Conservation (phyloP, 2,888 invertebrate genomes). For the Dynastes hyllus region DNA sequence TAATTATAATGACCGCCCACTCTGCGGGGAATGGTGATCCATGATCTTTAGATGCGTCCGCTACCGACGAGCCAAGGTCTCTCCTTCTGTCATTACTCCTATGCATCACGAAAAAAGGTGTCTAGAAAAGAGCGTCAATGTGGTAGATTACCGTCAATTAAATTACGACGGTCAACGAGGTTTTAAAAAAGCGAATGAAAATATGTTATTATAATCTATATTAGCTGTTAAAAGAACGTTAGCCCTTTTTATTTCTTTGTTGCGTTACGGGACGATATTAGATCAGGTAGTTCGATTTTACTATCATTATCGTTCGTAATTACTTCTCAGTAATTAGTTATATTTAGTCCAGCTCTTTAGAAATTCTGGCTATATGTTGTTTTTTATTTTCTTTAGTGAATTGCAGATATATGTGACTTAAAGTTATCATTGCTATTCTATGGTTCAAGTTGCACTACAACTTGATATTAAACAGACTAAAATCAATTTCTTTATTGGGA, state of each 20-base stretch:
- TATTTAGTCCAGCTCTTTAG: too few relatives aligned
- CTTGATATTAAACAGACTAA: too few relatives aligned
- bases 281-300: too few relatives aligned
- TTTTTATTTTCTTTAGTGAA: too few relatives aligned
- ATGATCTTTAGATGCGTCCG: constrained; percentile 55
- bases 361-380: too few relatives aligned
- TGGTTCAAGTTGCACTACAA: too few relatives aligned
- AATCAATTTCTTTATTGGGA: too few relatives aligned
- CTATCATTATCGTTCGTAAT: too few relatives aligned
- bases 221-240: neutral
- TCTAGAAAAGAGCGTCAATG: constrained; percentile 1
- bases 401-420: too few relatives aligned
- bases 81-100: constrained; percentile 48
- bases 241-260: neutral
- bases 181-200: neutral
- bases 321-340: too few relatives aligned
- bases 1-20: constrained; percentile 63
- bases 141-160: constrained; percentile 11
- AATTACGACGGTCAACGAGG: constrained; percentile 10
- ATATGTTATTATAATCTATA: neutral
- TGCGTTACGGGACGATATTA: too few relatives aligned
- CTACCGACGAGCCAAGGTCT: constrained; percentile 56
- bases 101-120: neutral
- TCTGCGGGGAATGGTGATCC: constrained; percentile 61
- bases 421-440: too few relatives aligned